Base-by-base conservation (phyloP, 2,888 invertebrate genomes). In the Melanophora roralis region DNA sequence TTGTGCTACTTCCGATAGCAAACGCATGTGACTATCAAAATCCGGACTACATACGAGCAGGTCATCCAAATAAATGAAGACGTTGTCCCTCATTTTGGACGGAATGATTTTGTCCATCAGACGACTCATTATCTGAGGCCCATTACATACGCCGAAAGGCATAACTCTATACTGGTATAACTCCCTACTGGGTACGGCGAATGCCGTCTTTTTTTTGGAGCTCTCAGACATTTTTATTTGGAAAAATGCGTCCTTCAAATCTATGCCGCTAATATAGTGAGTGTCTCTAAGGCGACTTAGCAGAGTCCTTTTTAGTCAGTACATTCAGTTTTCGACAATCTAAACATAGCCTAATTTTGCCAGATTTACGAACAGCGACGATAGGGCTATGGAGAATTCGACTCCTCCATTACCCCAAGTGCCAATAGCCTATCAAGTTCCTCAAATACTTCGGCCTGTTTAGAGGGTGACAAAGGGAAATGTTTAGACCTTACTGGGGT, bases 381-480 rank as follows among this genome's bases (percentile, higher is more conserved):
- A 40, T 27, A 6, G 27, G 27, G 6, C 27, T 27, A 27, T 19
- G 47, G 47, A 32, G 59, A 71, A 9, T 78, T 62, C 2, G 74
- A 69, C 12, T 78, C 78, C 36, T 73, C 64, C 9, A 80, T 80
- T 16, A 80, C 73, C 0, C 68, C 73, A n/a, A 78, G 21, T 1
- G 40, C 12, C 6, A 81, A 38, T 34, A 79, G 21, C 1, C 72
- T 32, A 19, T 76, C 78, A 2, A 81, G 51, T 27, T 81, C 78
- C 8, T 36, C 59, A 47, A 51, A 81, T 47, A 47, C 11, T 47
- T 47, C 21, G 8, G 47, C 40, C 40, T 43, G 40, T 14, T 14
- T 43, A 6, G 79, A 74, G 27, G 81, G 76, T 0, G 79, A 79
- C 8, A 79, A 55, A 1, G 67, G 79, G 49, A 57, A 79, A 23